A percentile compares a stretch with the other conserved stretches of the same genome.
These are phyloP conservation scores for Watsonalla binaria DNA, from an alignment of 2,888 invertebrate genomes.

Conservation along the genomic window DNA sequence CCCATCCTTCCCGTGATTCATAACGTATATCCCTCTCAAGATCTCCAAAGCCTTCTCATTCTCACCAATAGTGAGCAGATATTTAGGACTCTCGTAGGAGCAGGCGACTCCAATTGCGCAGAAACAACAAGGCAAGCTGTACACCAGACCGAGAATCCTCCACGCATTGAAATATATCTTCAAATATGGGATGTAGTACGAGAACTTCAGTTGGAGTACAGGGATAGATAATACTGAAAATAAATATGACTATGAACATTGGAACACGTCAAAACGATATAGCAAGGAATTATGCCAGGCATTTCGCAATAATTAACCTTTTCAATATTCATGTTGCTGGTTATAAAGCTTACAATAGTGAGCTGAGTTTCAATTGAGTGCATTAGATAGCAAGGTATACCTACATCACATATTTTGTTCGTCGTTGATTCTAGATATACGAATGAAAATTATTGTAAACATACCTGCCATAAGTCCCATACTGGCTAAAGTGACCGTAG, in stretches of 20 bases:
- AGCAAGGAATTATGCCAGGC: no score
- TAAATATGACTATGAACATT: constrained; percentile 1
- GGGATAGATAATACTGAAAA: constrained; percentile 81
- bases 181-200: constrained; percentile 58
- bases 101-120: constrained; percentile 75
- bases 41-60: constrained; percentile 74
- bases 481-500: constrained; percentile 38
- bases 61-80: constrained; percentile 78
- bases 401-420: no score
- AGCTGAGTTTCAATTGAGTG: no score
- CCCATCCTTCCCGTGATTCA: constrained; percentile 45
- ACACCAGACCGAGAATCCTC: constrained; percentile 83
- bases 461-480: constrained; percentile 59
- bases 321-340: no score
- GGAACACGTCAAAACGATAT: no score
- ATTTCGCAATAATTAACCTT: no score
- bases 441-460: background rate
- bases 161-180: constrained; percentile 83
- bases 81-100: constrained; percentile 88
- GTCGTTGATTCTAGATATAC: no score
- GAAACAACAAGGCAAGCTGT: constrained; percentile 80
- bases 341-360: no score
- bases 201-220: constrained; percentile 78
- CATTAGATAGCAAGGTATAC: no score
- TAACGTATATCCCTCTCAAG: constrained; percentile 42